phyloP scores from a whole-genome alignment of 2,888 invertebrate species.

The Halictus ligatus region DNA sequence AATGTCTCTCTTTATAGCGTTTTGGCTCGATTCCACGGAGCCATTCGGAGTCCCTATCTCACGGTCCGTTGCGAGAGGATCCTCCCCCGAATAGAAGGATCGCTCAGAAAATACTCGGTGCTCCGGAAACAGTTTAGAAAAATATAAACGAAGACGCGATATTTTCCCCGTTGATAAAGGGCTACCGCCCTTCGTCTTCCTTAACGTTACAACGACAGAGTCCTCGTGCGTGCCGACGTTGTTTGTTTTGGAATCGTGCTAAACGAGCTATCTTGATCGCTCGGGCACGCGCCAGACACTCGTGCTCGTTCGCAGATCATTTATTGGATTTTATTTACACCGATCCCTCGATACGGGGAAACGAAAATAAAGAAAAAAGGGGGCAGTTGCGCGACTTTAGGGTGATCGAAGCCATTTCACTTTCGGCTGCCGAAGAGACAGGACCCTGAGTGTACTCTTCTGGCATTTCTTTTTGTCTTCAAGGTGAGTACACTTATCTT shows the following conservation, averaged over 20 bases:
- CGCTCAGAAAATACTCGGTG: neutral
- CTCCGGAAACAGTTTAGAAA: neutral
- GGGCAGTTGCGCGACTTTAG: neutral
- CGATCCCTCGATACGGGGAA: slow-evolving; percentile 51
- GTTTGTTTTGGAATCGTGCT: slow-evolving; percentile 67
- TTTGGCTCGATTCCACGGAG: slow-evolving; percentile 5
- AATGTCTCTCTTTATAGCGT: slow-evolving; percentile 3
- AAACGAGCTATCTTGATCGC: slow-evolving; percentile 70
- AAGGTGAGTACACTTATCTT: neutral
- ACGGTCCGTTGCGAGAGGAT: slow-evolving; percentile 3
- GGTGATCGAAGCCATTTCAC: slow-evolving; percentile 37
- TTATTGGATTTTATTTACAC: slow-evolving; percentile 68
- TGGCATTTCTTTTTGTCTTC: neutral
- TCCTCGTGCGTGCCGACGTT: slow-evolving; percentile 43
- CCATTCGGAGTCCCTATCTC: slow-evolving; percentile 6
- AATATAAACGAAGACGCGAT: neutral
- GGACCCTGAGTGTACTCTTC: neutral
- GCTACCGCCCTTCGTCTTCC: neutral
- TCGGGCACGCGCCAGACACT: slow-evolving; percentile 39
- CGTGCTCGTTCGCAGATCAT: slow-evolving; percentile 44
- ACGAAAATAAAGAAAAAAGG: neutral
- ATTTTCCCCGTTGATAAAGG: neutral
- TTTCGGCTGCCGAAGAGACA: slow-evolving; percentile 29
- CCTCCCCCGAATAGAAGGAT: neutral
- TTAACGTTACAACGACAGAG: slow-evolving; percentile 43